Conservation (phyloP, 2,797 vertebrate species). For the Vultur gryphus region DNA sequence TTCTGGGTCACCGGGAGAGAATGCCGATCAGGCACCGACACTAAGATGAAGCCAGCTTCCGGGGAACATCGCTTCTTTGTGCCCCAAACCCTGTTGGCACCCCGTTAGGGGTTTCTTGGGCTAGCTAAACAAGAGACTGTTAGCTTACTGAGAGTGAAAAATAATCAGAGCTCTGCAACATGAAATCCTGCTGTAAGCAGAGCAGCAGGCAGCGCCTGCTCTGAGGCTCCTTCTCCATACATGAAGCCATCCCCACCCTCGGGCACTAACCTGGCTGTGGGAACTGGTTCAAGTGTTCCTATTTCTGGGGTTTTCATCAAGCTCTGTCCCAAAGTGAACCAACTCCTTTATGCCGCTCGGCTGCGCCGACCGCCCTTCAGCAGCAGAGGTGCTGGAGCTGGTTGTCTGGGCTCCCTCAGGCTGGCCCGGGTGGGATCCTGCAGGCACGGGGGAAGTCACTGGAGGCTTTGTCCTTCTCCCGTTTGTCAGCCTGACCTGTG, state of each 20-base stretch:
- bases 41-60: background rate
- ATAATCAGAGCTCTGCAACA: background rate
- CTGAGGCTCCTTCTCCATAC: background rate
- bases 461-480: background rate
- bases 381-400: background rate
- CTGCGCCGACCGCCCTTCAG: background rate
- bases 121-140: background rate
- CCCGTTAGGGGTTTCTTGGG: background rate
- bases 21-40: accelerated
- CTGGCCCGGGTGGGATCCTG: background rate
- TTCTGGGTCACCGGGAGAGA: background rate
- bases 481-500: background rate
- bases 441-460: accelerated
- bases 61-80: too few species aligned
- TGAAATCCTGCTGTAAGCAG: background rate
- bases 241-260: background rate
- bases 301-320: background rate
- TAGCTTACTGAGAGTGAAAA: background rate
- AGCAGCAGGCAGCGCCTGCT: background rate
- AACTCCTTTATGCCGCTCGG: accelerated
- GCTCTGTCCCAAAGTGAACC: background rate
- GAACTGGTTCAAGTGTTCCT: background rate
- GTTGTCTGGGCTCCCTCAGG: background rate
- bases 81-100: background rate
- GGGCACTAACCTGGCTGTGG: accelerated